phyloP scores from a whole-genome alignment of 2,797 vertebrate genomes.

The Emys orbicularis region DNA sequence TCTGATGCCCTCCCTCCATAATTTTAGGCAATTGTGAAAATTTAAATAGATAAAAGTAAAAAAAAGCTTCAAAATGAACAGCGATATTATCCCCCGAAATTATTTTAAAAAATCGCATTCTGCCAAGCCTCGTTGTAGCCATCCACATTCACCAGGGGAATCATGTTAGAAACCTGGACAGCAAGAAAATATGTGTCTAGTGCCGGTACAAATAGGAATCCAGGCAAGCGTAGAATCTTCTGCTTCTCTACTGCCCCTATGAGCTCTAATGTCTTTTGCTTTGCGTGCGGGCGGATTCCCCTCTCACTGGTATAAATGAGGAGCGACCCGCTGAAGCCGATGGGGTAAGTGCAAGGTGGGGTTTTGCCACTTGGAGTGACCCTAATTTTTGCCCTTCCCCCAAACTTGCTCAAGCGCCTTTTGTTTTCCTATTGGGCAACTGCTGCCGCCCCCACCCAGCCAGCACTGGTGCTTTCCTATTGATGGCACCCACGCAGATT shows the following conservation, averaged over 20 bases:
- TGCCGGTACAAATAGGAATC: not conserved
- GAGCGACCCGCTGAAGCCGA: not conserved
- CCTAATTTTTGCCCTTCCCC: not conserved
- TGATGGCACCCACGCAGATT: not conserved
- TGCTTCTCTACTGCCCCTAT: not conserved
- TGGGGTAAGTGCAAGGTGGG: not conserved
- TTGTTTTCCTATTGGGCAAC: not conserved
- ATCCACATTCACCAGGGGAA: not conserved
- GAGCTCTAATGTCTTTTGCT: not conserved
- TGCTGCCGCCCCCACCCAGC: not conserved
- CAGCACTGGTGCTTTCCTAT: not conserved
- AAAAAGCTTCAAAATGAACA: not conserved
- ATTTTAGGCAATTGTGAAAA: not conserved
- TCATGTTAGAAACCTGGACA: not conserved
- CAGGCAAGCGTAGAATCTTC: not conserved
- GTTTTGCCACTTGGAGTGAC: too few species aligned
- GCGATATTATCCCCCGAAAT: not conserved
- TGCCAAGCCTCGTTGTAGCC: not conserved
- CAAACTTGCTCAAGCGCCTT: not conserved
- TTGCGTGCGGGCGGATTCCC: not conserved
- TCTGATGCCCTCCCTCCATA: not conserved
- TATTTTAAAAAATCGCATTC: not conserved
- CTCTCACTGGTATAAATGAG: not conserved
- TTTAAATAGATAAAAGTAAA: not conserved
- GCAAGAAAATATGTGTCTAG: not conserved